Evolutionary conservation across 2,113 vertebrate species (phyloP).

Genomic region (Cettia cetti): DNA sequence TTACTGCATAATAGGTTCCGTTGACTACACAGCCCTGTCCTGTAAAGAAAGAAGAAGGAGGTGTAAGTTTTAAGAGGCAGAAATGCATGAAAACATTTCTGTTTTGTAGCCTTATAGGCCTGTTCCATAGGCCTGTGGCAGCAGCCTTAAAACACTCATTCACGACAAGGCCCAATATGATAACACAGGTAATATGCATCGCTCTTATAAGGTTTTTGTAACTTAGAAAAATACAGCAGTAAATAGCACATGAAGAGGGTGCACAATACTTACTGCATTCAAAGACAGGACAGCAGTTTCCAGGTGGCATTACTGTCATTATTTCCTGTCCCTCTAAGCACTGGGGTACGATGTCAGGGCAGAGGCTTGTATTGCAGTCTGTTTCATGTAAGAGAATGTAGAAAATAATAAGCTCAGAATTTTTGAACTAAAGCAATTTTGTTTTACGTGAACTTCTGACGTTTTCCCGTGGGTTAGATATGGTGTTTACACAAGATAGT

Average conservation of each 20-base stretch:
- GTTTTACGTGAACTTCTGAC: background rate
- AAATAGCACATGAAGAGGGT: background rate
- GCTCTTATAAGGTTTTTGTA: background rate
- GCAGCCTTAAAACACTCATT: background rate
- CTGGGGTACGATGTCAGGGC: background rate
- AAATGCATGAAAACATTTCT: background rate
- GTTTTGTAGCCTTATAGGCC: background rate
- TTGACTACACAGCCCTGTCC: constrained; percentile 47
- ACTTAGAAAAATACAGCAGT: background rate
- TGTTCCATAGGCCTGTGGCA: background rate
- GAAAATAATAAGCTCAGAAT: background rate
- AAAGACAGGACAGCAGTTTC: constrained; percentile 59
- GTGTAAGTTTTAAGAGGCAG: background rate
- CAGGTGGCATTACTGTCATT: background rate
- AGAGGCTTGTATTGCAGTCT: constrained; percentile 71
- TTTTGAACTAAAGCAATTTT: background rate
- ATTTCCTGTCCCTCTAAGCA: constrained; percentile 59
- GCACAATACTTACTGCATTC: constrained; percentile 67
- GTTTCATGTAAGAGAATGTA: background rate
- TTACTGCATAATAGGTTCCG: constrained; percentile 53
- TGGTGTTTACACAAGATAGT: background rate
- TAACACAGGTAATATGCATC: background rate
- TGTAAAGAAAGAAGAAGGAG: background rate
- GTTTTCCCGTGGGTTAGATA: background rate
- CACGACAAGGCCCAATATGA: rapidly evolving